Evolutionary conservation across 2,888 invertebrate genomes (phyloP).

Genomic region (Pemphredon lugubris): DNA sequence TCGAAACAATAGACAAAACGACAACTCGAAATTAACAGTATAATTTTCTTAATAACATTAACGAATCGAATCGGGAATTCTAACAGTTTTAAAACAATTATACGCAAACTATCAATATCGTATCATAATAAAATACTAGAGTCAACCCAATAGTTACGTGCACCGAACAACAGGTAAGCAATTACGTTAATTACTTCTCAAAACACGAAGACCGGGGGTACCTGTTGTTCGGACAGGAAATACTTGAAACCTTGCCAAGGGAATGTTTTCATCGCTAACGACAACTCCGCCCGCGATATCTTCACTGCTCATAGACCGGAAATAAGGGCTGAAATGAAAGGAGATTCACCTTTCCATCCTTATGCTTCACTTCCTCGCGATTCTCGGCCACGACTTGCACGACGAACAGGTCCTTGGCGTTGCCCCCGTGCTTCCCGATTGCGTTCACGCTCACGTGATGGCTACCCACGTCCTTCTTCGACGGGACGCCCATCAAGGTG

Average conservation of each 20-base stretch:
- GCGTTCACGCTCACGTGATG: constrained; percentile 85
- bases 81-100: too few species aligned
- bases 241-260: constrained; percentile 59
- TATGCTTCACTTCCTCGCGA: constrained; percentile 69
- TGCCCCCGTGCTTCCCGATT: constrained; percentile 82
- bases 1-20: too few species aligned
- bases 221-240: constrained; percentile 54
- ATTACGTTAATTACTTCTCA: too few species aligned
- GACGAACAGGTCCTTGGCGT: constrained; percentile 86
- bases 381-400: constrained; percentile 83
- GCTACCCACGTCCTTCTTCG: constrained; percentile 86
- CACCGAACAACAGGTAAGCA: constrained; percentile 20
- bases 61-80: too few species aligned
- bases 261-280: constrained; percentile 43
- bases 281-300: constrained; percentile 25
- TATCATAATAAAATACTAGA: too few species aligned
- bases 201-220: constrained; percentile 15
- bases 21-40: too few species aligned
- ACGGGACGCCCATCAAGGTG: constrained; percentile 89
- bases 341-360: constrained; percentile 72
- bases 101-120: too few species aligned
- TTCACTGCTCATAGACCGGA: not conserved
- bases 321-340: not conserved
- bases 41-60: too few species aligned
- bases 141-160: too few species aligned